Percentiles rank a stretch among this genome's conserved stretches.
Evolutionary conservation across 2,797 vertebrate genomes (phyloP).

Genomic region (Lepus townsendii): DNA sequence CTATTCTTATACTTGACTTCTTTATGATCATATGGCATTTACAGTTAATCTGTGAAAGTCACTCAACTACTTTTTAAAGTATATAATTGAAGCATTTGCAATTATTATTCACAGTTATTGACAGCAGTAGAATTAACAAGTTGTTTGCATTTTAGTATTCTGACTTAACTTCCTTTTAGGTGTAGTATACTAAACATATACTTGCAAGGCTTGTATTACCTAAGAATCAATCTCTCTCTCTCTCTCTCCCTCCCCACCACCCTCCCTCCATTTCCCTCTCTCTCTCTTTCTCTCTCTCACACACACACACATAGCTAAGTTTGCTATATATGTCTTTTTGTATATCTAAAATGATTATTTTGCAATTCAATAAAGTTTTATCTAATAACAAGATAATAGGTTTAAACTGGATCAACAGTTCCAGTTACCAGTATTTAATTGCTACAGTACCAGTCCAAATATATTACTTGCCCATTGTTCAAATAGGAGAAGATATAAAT

Average conservation of each 20-base stretch:
- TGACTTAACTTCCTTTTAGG: background rate
- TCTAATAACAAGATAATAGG: background rate
- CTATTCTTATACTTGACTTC: background rate
- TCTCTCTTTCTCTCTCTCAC: no score
- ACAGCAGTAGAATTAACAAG: background rate
- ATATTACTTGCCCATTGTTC: background rate
- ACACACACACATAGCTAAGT: no score
- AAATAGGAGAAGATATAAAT: background rate
- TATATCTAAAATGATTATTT: slow-evolving; percentile 21
- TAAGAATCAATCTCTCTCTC: no score
- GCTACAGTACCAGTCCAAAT: background rate
- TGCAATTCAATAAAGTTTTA: slow-evolving; percentile 8
- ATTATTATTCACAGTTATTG: background rate
- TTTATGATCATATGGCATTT: background rate
- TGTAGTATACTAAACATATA: background rate
- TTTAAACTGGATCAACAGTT: background rate
- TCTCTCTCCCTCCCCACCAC: no score
- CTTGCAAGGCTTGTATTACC: background rate
- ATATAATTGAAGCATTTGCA: background rate
- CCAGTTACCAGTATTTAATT: slow-evolving; percentile 22
- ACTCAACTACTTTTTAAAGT: background rate
- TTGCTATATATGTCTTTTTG: background rate
- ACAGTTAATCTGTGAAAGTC: slow-evolving; percentile 2
- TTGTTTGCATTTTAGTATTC: background rate
- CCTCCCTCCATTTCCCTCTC: no score